Conservation (phyloP, 2,797 vertebrate species). For the Premnoplex brunnescens region DNA sequence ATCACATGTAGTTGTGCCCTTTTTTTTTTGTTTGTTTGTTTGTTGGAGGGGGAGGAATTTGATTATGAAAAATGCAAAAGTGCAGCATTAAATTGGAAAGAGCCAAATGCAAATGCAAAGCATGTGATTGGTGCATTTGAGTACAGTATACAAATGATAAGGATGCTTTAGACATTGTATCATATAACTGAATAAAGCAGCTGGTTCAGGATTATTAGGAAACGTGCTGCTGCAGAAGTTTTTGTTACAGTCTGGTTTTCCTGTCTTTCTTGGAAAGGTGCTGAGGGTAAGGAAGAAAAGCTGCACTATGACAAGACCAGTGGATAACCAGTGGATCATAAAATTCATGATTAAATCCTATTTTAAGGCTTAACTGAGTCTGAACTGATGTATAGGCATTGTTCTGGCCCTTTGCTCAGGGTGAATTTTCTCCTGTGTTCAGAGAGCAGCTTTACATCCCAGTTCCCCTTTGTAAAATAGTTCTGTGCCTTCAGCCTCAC, state of each 20-base stretch:
- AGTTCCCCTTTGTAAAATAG: neutral
- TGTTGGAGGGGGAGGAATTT: neutral
- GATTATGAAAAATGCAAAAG: neutral
- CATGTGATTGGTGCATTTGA: neutral
- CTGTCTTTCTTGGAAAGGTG: neutral
- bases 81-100: neutral
- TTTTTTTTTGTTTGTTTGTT: neutral
- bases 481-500: conserved; percentile 15
- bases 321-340: neutral
- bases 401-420: neutral
- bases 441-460: neutral
- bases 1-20: neutral
- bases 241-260: neutral
- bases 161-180: neutral
- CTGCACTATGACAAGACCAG: neutral
- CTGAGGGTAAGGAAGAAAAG: neutral
- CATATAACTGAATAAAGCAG: neutral
- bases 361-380: neutral
- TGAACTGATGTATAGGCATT: neutral
- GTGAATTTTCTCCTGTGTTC: neutral
- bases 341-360: neutral
- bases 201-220: neutral
- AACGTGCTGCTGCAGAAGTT: neutral
- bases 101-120: neutral
- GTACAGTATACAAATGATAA: neutral